A percentile compares a stretch with the other conserved stretches of the same genome.
phyloP scores from a whole-genome alignment of 2,797 vertebrate species.

The Discoglossus pictus region DNA sequence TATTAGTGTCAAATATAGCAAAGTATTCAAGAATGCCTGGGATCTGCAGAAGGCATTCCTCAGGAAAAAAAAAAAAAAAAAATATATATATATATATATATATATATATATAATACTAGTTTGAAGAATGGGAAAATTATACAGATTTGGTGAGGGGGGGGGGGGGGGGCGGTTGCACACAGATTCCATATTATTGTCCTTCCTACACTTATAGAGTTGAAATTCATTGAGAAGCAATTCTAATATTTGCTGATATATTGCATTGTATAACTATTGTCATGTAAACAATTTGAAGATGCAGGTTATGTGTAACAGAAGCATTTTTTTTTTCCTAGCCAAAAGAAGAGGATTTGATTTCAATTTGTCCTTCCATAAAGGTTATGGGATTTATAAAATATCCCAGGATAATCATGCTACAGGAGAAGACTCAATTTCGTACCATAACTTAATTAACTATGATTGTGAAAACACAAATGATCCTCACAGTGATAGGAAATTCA shows the following conservation, averaged over 20 bases:
- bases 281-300: conserved; percentile 3
- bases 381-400: conserved; percentile 85
- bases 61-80: too few species aligned
- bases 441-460: conserved; percentile 72
- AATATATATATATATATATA: too few species aligned
- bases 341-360: conserved; percentile 87
- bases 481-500: conserved; percentile 55
- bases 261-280: conserved; percentile 16
- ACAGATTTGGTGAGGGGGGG: too few species aligned
- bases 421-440: conserved; percentile 68
- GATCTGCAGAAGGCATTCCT: too few species aligned
- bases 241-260: conserved; percentile 18
- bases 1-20: too few species aligned
- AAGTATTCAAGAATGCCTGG: too few species aligned
- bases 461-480: conserved; percentile 60
- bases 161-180: too few species aligned
- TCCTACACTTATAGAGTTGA: too few species aligned
- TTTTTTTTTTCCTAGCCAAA: conserved; percentile 69
- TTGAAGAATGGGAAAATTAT: too few species aligned
- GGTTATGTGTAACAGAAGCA: conserved; percentile 25
- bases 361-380: conserved; percentile 89
- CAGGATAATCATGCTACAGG: conserved; percentile 66
- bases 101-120: too few species aligned
- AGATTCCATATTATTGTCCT: too few species aligned
- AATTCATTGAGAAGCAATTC: too few species aligned